phyloP scores from a whole-genome alignment of 2,113 vertebrate species.

The Lampris megalopsis region DNA sequence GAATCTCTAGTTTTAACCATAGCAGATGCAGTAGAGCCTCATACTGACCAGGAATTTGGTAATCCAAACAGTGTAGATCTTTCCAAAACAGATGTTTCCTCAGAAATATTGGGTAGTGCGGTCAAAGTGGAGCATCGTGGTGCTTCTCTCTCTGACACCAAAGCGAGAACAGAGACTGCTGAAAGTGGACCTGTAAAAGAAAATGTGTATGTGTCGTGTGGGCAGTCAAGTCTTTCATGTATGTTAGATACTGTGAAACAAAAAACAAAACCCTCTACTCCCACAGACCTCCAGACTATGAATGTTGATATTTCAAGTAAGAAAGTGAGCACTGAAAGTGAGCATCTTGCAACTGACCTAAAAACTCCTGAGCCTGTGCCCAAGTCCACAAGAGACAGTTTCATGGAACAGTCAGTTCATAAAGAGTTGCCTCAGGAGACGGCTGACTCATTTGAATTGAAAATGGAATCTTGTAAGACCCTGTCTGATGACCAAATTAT shows the following conservation, averaged over 20 bases:
- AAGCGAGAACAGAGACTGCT: neutral
- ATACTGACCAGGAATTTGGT: slow-evolving; percentile 1
- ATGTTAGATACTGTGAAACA: slow-evolving; percentile 30
- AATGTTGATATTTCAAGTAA: neutral
- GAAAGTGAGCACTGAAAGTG: neutral
- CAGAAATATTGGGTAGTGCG: neutral
- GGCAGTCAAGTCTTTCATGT: slow-evolving; percentile 35
- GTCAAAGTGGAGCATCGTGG: neutral
- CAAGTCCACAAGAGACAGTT: neutral
- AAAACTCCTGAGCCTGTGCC: neutral
- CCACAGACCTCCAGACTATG: neutral
- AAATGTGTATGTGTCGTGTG: slow-evolving; percentile 38
- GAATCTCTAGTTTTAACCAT: slow-evolving; percentile 3
- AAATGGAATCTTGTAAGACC: neutral
- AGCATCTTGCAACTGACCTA: neutral
- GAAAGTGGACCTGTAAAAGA: slow-evolving; percentile 27
- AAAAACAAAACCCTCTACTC: slow-evolving; percentile 1
- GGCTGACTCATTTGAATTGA: neutral
- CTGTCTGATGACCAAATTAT: neutral
- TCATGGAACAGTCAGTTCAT: neutral
- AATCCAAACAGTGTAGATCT: neutral
- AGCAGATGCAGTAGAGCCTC: neutral
- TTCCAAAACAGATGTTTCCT: slow-evolving; percentile 6
- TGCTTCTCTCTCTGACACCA: neutral
- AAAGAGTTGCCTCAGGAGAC: slow-evolving; percentile 13